A percentile compares a stretch with the other conserved stretches of the same genome.
Evolutionary conservation across 2,797 vertebrate genomes (phyloP).

Genomic region (Monodelphis domestica): DNA sequence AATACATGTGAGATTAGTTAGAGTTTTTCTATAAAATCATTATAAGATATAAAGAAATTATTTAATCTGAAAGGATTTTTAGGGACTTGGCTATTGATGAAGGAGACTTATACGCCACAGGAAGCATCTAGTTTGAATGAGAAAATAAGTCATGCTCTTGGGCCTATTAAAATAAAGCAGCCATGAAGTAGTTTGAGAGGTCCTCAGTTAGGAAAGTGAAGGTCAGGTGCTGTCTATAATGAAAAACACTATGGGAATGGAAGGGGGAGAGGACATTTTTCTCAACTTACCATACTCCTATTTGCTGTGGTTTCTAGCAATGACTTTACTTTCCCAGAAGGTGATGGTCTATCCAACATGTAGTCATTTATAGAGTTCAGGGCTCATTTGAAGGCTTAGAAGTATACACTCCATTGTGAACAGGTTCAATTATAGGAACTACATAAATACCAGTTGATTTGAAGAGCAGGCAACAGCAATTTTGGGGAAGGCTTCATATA

Average conservation of each 20-base stretch:
- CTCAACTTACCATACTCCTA: neutral
- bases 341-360: neutral
- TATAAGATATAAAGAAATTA: too few relatives aligned
- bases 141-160: too few relatives aligned
- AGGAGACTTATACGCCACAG: too few relatives aligned
- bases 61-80: too few relatives aligned
- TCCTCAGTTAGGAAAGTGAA: too few relatives aligned
- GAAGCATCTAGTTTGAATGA: too few relatives aligned
- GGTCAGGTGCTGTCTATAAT: too few relatives aligned
- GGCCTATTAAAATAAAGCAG: too few relatives aligned
- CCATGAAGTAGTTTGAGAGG: too few relatives aligned
- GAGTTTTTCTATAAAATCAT: too few relatives aligned
- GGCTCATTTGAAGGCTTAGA: neutral
- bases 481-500: neutral
- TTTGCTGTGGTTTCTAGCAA: neutral
- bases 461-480: neutral
- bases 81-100: too few relatives aligned
- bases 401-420: neutral
- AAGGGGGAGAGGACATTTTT: neutral
- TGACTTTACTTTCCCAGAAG: neutral
- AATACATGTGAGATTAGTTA: too few relatives aligned
- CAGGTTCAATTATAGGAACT: neutral
- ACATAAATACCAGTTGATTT: neutral
- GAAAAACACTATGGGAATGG: neutral
- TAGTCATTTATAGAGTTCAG: neutral